Evolutionary conservation across 1,140 invertebrate species (phyloP).

Genomic region (Cyrtorhinus lividipennis): DNA sequence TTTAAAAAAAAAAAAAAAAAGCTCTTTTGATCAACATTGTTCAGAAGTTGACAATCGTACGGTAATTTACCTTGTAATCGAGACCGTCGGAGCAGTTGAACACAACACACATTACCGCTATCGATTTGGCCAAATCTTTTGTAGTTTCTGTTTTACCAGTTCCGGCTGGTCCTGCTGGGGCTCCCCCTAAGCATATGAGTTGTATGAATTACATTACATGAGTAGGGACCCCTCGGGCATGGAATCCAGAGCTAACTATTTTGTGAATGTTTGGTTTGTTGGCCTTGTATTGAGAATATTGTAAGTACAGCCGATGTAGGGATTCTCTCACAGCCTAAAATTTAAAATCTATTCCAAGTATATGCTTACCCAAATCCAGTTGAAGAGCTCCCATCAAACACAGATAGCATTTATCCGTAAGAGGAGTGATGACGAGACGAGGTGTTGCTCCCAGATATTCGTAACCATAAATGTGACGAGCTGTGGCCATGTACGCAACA

Average conservation of each 20-base stretch:
- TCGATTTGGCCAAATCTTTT: slow-evolving; percentile 74
- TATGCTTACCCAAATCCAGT: slow-evolving; percentile 50
- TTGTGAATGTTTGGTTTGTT: no score
- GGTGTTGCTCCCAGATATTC: slow-evolving; percentile 80
- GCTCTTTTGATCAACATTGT: no score
- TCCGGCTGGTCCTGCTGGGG: slow-evolving; percentile 74
- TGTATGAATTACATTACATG: no score
- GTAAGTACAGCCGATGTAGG: no score
- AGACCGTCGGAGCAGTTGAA: slow-evolving; percentile 81
- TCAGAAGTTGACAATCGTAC: no score
- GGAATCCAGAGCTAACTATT: no score
- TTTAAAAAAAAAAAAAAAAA: no score
- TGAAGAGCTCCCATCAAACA: slow-evolving; percentile 78
- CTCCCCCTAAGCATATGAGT: slow-evolving; percentile 52
- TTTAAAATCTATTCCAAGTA: no score
- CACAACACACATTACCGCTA: slow-evolving; percentile 78
- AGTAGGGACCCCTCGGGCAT: no score
- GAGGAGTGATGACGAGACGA: slow-evolving; percentile 62
- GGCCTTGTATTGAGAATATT: no score
- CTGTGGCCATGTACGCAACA: slow-evolving; percentile 58
- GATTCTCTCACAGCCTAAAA: no score
- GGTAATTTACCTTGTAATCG: slow-evolving; percentile 47
- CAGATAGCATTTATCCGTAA: slow-evolving; percentile 74
- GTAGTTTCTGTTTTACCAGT: slow-evolving; percentile 93
- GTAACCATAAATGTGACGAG: slow-evolving; percentile 71